Conservation (phyloP, 2,797 vertebrate species). For the Lophius americanus region DNA sequence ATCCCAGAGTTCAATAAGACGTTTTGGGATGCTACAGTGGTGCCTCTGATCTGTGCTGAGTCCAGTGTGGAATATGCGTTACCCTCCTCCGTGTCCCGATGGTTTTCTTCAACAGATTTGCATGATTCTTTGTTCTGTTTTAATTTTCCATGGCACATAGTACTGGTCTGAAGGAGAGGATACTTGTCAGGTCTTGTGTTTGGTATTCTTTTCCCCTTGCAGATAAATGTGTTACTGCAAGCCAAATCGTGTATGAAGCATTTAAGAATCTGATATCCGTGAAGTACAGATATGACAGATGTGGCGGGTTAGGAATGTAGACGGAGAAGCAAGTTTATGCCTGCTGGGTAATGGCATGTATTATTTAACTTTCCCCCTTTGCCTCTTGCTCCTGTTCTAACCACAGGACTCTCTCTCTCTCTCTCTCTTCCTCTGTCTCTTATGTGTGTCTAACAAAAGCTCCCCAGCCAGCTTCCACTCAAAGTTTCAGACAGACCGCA, state of each 20-base stretch:
- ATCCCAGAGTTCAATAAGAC: conserved; percentile 24
- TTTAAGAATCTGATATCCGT: conserved; percentile 1
- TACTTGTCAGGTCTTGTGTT: conserved; percentile 29
- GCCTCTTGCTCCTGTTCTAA: neutral
- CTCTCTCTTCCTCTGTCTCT: neutral
- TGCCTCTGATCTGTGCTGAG: neutral
- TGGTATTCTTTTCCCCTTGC: neutral
- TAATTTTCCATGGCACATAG: neutral
- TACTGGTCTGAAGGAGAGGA: neutral
- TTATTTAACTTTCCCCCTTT: conserved; percentile 24
- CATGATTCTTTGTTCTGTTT: neutral
- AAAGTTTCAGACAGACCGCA: conserved; percentile 20
- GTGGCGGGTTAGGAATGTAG: conserved; percentile 47
- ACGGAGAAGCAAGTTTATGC: conserved; percentile 60
- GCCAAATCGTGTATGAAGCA: conserved; percentile 24
- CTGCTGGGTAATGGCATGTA: conserved; percentile 40
- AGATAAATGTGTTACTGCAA: conserved; percentile 10
- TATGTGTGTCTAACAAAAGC: neutral
- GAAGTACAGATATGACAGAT: conserved; percentile 27
- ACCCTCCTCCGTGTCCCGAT: neutral
- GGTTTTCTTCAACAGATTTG: neutral
- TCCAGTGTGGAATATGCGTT: neutral
- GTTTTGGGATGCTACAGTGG: neutral
- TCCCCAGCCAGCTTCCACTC: conserved; percentile 25
- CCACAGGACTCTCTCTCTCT: neutral